These are phyloP conservation scores for Orius insidiosus DNA, from an alignment of 1,140 invertebrate species.

Conservation along the genomic window DNA sequence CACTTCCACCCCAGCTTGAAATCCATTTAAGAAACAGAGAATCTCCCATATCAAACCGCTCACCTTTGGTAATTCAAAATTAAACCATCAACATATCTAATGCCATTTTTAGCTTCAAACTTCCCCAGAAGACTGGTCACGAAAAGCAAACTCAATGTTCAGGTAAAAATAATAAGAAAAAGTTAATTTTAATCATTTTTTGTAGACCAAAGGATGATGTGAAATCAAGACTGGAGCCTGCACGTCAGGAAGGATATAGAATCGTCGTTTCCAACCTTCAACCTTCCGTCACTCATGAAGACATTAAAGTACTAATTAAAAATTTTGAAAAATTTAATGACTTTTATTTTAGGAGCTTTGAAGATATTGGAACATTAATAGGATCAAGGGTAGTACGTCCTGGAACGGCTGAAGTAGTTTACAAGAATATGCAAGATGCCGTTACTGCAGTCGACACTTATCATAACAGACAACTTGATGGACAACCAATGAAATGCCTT, in stretches of 20 bases:
- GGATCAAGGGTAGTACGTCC: slow-evolving; percentile 66
- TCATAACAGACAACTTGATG: slow-evolving; percentile 77
- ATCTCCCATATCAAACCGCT: no score
- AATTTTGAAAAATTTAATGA: slow-evolving; percentile 1
- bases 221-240: slow-evolving; percentile 5
- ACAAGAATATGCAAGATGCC: slow-evolving; percentile 65
- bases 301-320: slow-evolving; percentile 56
- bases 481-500: slow-evolving; percentile 65
- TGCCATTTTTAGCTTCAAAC: no score
- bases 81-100: no score
- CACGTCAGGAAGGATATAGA: slow-evolving; percentile 38
- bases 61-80: no score
- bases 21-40: no score
- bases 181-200: no score
- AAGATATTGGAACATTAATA: slow-evolving; percentile 71
- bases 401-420: slow-evolving; percentile 79
- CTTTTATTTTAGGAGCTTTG: slow-evolving; percentile 55
- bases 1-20: no score
- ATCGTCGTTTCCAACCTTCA: slow-evolving; percentile 79
- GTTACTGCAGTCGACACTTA: slow-evolving; percentile 77
- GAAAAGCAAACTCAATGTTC: no score
- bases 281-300: slow-evolving; percentile 64
- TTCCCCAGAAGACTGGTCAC: no score
- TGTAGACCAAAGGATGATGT: not conserved
- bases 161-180: no score